A percentile compares a stretch with the other conserved stretches of the same genome.
phyloP scores from a whole-genome alignment of 2,888 invertebrate species.

The Hemistola chrysoprasaria region DNA sequence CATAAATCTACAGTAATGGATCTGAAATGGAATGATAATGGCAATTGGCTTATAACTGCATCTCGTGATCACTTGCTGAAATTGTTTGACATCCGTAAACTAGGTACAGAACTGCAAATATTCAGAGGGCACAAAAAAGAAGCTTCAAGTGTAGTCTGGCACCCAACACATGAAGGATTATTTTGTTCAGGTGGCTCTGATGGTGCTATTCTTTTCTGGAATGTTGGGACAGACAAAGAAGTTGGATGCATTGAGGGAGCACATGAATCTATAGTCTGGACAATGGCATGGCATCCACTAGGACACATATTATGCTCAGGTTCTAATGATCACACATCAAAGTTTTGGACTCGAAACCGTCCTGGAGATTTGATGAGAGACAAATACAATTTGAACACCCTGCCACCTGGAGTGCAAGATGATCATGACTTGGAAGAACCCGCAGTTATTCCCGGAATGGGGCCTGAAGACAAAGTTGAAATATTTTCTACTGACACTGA shows the following conservation, averaged over 20 bases:
- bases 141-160: conserved; percentile 98
- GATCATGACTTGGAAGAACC: conserved; percentile 86
- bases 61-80: conserved; percentile 98
- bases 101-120: conserved; percentile 97
- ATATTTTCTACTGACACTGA: conserved; percentile 83
- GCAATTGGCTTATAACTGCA: conserved; percentile 99
- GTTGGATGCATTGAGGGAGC: conserved; percentile 99
- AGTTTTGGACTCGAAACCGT: conserved; percentile 99
- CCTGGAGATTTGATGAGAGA: conserved; percentile 99
- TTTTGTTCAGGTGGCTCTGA: conserved; percentile 99
- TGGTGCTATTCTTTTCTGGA: conserved; percentile 99
- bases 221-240: conserved; percentile 98
- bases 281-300: conserved; percentile 99
- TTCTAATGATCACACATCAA: conserved; percentile 99
- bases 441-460: conserved; percentile 96
- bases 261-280: conserved; percentile 99
- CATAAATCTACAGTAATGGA: conserved; percentile 99
- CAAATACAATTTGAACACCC: conserved; percentile 96
- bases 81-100: conserved; percentile 97
- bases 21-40: conserved; percentile 99
- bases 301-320: conserved; percentile 99
- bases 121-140: conserved; percentile 99
- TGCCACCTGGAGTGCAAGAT: conserved; percentile 89
- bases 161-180: conserved; percentile 97
- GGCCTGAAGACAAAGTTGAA: conserved; percentile 97